phyloP scores from a whole-genome alignment of 2,888 invertebrate species.

The Pterostichus madidus region DNA sequence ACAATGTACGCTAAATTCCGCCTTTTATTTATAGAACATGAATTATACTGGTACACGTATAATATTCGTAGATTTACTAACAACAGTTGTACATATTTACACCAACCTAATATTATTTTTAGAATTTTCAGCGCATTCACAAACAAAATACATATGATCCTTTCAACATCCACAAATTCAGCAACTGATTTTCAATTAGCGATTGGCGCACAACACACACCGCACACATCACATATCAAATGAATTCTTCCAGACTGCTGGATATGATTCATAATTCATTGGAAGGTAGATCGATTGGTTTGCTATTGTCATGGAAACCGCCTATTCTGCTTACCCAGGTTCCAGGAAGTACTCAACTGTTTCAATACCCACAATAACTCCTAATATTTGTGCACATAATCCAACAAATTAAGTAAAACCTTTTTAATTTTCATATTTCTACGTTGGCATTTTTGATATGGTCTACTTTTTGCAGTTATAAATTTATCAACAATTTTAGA shows the following conservation, averaged over 20 bases:
- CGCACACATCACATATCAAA: conserved; percentile 34
- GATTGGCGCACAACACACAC: neutral
- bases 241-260: conserved; percentile 44
- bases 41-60: no score
- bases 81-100: neutral
- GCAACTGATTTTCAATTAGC: conserved; percentile 45
- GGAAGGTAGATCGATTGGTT: conserved; percentile 3
- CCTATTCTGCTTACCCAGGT: neutral
- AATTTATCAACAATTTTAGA: no score
- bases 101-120: neutral
- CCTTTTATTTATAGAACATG: no score
- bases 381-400: no score
- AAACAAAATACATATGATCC: conserved; percentile 11
- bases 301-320: conserved; percentile 3
- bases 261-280: conserved; percentile 33
- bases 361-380: no score
- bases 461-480: no score
- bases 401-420: no score
- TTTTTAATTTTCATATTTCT: no score
- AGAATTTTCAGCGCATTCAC: neutral
- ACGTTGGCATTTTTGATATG: no score
- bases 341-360: neutral
- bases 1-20: no score
- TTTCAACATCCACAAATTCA: conserved; percentile 28
- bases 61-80: neutral